Conservation (phyloP, 2,797 vertebrate species). For the Microctenopoma steveboyesi region DNA sequence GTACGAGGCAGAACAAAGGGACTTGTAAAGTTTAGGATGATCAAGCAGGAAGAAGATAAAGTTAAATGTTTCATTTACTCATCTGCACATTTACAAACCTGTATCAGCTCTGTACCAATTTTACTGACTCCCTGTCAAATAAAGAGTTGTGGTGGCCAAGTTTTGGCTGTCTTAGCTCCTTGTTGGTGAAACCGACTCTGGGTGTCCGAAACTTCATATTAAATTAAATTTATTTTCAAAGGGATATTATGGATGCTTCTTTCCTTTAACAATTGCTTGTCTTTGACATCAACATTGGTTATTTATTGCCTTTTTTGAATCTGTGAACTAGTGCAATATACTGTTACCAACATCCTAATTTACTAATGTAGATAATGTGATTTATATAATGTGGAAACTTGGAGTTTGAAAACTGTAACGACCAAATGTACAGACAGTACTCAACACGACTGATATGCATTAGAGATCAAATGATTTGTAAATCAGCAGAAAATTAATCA, state of each 20-base stretch:
- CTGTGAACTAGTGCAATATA: no score
- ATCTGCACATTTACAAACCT: no score
- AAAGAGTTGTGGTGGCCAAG: background rate
- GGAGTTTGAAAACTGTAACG: no score
- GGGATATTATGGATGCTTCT: background rate
- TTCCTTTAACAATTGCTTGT: background rate
- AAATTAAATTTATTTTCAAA: background rate
- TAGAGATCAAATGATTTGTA: background rate
- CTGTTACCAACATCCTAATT: background rate
- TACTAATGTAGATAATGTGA: background rate
- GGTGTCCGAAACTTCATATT: background rate
- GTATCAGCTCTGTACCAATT: accelerated
- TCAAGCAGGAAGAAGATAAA: background rate
- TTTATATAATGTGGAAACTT: no score
- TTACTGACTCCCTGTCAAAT: conserved; percentile 1
- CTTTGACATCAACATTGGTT: background rate
- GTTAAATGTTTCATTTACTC: no score
- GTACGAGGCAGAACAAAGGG: background rate
- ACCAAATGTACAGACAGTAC: no score
- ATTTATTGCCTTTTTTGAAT: background rate
- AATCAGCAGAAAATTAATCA: no score
- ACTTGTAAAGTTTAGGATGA: background rate
- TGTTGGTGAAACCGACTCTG: no score
- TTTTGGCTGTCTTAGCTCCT: background rate
- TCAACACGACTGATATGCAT: no score